A percentile compares a stretch with the other conserved stretches of the same genome.
Conservation (phyloP, 2,888 invertebrate genomes). For the Andrena flavipes region DNA sequence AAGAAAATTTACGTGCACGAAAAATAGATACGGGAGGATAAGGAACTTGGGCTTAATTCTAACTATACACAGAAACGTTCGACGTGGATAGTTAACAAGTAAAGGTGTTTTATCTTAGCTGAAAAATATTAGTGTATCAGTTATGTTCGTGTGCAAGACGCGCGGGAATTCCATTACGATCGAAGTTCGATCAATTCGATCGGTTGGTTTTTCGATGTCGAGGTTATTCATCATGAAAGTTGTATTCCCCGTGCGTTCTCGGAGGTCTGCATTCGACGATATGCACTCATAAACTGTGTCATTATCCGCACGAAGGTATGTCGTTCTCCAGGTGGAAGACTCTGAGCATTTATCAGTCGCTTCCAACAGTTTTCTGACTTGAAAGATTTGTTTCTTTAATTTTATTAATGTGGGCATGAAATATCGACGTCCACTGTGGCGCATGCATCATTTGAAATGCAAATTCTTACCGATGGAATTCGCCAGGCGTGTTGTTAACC, state of each 20-base stretch:
- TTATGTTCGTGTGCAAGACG: background rate
- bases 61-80: background rate
- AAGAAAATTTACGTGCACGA: constrained; percentile 44
- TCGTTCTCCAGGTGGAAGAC: background rate
- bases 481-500: constrained; percentile 5
- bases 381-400: constrained; percentile 3
- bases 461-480: constrained; percentile 24
- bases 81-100: background rate
- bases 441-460: background rate
- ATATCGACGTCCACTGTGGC: constrained; percentile 1
- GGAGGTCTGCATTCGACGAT: background rate
- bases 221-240: constrained; percentile 32
- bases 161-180: constrained; percentile 12
- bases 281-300: background rate
- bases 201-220: constrained; percentile 18
- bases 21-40: constrained; percentile 50
- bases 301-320: constrained; percentile 15
- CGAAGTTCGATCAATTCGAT: constrained; percentile 8
- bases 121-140: background rate
- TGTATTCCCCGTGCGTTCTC: constrained; percentile 2
- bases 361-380: background rate
- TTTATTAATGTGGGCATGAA: background rate
- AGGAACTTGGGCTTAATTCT: constrained; percentile 40
- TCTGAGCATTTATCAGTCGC: background rate
- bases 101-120: background rate